These are phyloP conservation scores for Caerostris darwini DNA, from an alignment of 1,140 invertebrate species.

Conservation along the genomic window DNA sequence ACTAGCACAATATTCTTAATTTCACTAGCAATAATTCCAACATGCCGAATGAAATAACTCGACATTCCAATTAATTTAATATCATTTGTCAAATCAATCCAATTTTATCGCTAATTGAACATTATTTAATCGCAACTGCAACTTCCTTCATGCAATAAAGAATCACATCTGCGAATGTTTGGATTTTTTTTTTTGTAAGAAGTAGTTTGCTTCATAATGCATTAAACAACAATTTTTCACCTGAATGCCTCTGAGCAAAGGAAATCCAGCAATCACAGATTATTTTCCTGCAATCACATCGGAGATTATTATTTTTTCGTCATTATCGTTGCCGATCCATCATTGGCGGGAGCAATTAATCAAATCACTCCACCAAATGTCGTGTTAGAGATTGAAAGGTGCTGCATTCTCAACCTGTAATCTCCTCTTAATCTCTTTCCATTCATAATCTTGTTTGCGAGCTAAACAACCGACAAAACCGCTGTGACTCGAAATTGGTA, in stretches of 20 bases:
- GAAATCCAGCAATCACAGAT: conserved; percentile 15
- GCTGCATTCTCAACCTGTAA: conserved; percentile 43
- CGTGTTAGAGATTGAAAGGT: conserved; percentile 52
- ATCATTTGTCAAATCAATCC: background rate
- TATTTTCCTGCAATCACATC: conserved; percentile 32
- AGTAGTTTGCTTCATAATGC: background rate
- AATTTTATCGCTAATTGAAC: conserved; percentile 39
- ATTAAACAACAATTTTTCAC: background rate
- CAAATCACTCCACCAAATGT: conserved; percentile 26
- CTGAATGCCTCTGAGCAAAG: background rate
- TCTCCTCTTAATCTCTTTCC: conserved; percentile 13
- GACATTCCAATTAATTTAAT: background rate
- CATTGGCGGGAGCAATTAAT: conserved; percentile 51
- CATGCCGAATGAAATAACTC: background rate
- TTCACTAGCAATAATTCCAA: no score
- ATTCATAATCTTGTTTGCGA: background rate
- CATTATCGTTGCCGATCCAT: conserved; percentile 34
- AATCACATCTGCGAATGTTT: background rate
- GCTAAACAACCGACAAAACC: background rate
- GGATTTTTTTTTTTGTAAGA: background rate
- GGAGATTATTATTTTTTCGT: background rate
- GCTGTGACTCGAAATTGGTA: background rate
- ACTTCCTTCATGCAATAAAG: background rate
- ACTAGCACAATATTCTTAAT: no score
- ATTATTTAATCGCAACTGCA: background rate